Percentiles rank a stretch among this genome's conserved stretches.
Evolutionary conservation across 2,888 invertebrate genomes (phyloP).

Genomic region (Entomobrya multifasciata): DNA sequence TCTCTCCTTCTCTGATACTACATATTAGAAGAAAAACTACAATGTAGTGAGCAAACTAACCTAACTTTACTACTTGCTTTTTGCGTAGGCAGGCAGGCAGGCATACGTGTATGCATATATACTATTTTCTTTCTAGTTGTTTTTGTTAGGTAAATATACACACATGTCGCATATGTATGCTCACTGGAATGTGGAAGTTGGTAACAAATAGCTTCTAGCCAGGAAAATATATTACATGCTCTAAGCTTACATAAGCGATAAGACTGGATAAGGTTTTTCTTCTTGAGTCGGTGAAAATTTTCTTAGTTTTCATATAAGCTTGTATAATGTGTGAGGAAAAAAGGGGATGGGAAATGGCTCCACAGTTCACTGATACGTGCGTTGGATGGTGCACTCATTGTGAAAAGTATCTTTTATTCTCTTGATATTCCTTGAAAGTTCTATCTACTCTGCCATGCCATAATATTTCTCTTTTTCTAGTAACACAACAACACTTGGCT

Average conservation of each 20-base stretch:
- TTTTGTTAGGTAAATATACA: slow-evolving; percentile 20
- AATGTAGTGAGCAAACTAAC: neutral
- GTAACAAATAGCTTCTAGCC: slow-evolving; percentile 61
- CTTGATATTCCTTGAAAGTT: neutral
- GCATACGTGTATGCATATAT: neutral
- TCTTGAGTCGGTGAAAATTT: neutral
- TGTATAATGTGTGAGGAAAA: neutral
- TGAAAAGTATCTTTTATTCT: slow-evolving; percentile 25
- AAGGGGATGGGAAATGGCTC: neutral
- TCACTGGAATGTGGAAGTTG: slow-evolving; percentile 33
- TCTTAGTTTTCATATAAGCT: neutral
- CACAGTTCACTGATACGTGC: neutral
- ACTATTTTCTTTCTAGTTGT: neutral
- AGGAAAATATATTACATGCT: neutral
- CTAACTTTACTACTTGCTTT: no score
- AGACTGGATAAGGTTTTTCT: neutral
- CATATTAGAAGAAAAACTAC: no score
- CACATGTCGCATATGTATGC: neutral
- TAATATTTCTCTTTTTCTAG: slow-evolving; percentile 8
- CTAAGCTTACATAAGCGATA: neutral
- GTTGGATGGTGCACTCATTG: slow-evolving; percentile 24
- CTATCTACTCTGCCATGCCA: neutral
- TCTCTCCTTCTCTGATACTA: neutral
- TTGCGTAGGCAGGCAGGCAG: neutral
- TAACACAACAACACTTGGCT: neutral